Conservation (phyloP, 2,888 invertebrate species). For the Pristionchus fissidentatus region DNA sequence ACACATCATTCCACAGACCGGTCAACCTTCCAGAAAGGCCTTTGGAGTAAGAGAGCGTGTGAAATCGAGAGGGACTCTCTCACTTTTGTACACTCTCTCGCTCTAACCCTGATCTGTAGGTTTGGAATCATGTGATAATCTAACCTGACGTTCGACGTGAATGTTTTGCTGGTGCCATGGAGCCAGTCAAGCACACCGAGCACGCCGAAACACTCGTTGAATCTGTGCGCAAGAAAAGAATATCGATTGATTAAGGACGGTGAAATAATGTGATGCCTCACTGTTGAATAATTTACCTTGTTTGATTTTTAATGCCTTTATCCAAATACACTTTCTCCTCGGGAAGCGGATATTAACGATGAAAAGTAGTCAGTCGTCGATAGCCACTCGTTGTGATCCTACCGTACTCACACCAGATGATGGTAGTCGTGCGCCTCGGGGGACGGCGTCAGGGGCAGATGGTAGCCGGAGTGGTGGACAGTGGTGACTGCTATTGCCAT, state of each 20-base stretch:
- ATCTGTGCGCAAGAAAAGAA: too few species aligned
- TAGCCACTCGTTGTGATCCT: neutral
- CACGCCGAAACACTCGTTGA: constrained; percentile 88
- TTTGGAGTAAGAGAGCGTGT: too few species aligned
- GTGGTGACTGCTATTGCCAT: constrained; percentile 86
- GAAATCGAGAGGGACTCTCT: too few species aligned
- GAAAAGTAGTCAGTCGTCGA: constrained; percentile 18
- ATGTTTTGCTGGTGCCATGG: constrained; percentile 87
- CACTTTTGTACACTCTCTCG: too few species aligned
- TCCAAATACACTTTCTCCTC: too few species aligned
- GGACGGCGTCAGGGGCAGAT: constrained; percentile 88
- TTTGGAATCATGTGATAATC: neutral
- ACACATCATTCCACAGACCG: too few species aligned
- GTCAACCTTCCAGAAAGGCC: too few species aligned
- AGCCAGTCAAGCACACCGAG: constrained; percentile 86
- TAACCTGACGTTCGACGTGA: constrained; percentile 84
- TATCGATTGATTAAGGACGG: too few species aligned
- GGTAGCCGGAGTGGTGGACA: constrained; percentile 88
- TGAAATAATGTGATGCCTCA: too few species aligned
- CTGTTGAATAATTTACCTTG: too few species aligned
- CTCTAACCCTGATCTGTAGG: neutral
- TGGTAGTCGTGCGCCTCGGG: constrained; percentile 91
- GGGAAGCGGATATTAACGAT: too few species aligned
- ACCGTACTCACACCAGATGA: constrained; percentile 82
- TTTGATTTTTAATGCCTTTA: too few species aligned